A percentile compares a stretch with the other conserved stretches of the same genome.
Evolutionary conservation across 2,888 invertebrate species (phyloP).

Genomic region (Urechis unicinctus): DNA sequence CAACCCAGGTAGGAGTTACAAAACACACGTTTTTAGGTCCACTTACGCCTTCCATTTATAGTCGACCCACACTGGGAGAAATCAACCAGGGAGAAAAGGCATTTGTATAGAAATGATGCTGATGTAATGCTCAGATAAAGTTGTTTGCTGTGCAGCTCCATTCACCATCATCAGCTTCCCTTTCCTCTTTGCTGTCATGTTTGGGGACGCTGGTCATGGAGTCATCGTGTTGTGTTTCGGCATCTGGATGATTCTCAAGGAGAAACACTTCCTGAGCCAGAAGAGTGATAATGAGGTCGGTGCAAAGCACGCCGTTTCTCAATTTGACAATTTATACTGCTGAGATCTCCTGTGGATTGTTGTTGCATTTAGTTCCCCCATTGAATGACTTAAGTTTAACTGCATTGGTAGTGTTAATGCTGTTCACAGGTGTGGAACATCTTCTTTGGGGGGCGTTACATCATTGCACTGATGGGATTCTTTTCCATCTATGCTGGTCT

Average conservation of each 20-base stretch:
- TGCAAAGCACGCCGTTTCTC: not conserved
- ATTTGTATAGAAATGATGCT: too few species aligned
- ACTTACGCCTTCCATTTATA: too few species aligned
- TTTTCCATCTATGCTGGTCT: conserved; percentile 98
- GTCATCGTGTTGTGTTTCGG: conserved; percentile 85
- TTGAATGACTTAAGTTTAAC: too few species aligned
- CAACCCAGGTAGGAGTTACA: conserved; percentile 75
- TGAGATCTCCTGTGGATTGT: not conserved
- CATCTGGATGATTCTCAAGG: conserved; percentile 89
- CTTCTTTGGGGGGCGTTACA: conserved; percentile 97
- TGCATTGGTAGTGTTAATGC: too few species aligned
- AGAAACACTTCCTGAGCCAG: conserved; percentile 82
- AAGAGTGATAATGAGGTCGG: conserved; percentile 81
- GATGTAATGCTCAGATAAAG: too few species aligned
- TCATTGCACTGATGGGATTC: conserved; percentile 91
- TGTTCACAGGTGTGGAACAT: conserved; percentile 83
- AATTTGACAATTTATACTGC: not conserved
- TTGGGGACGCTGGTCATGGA: conserved; percentile 95
- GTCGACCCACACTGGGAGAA: too few species aligned
- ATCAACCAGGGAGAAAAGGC: too few species aligned
- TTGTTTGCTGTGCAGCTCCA: conserved; percentile 78
- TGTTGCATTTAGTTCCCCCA: too few species aligned
- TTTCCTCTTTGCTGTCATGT: conserved; percentile 97
- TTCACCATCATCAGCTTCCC: conserved; percentile 98
- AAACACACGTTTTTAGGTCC: too few species aligned